Conservation (phyloP, 2,797 vertebrate species). For the Coregonus suidteri region DNA sequence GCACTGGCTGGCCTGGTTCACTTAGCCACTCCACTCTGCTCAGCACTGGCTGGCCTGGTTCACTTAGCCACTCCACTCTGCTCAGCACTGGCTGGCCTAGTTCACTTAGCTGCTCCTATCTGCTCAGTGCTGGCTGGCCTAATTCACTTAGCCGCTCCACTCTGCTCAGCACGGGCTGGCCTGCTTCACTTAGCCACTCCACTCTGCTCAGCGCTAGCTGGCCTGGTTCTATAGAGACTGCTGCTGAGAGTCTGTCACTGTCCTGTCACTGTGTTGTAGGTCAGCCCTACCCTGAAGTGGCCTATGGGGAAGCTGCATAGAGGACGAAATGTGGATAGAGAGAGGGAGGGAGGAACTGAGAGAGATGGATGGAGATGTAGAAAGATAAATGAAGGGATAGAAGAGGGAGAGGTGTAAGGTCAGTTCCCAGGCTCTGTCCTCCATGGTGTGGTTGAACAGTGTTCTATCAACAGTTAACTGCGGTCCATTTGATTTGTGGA, state of each 20-base stretch:
- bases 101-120: no score
- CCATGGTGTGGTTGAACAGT: background rate
- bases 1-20: no score
- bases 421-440: slow-evolving; percentile 23
- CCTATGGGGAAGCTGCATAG: background rate
- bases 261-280: background rate
- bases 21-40: no score
- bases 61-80: no score
- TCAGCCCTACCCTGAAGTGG: background rate
- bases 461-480: slow-evolving; percentile 12
- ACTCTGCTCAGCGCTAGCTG: background rate
- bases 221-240: background rate
- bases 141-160: background rate
- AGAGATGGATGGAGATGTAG: background rate
- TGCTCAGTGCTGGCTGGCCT: no score
- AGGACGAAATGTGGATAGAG: background rate
- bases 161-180: slow-evolving; percentile 22
- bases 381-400: background rate
- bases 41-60: no score
- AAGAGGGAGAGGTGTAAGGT: background rate
- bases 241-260: background rate
- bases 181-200: no score
- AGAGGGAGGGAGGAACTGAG: background rate
- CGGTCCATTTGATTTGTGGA: slow-evolving; percentile 46
- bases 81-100: no score